Percentiles rank a stretch among this genome's conserved stretches.
Conservation (phyloP, 2,888 invertebrate species). For the Polia nebulosa region DNA sequence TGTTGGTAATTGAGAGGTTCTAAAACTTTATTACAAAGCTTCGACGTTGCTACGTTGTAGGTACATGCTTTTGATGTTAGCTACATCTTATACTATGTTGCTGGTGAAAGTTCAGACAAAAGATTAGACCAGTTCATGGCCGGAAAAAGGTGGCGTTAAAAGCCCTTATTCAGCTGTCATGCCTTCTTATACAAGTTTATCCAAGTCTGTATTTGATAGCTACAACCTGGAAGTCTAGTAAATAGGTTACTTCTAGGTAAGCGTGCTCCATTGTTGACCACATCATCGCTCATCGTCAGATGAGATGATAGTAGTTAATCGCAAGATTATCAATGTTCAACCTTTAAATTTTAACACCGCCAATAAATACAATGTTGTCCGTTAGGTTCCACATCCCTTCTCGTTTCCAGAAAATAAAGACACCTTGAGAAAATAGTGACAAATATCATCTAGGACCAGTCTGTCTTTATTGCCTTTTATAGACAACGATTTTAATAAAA, state of each 20-base stretch:
- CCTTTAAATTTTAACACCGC: too few relatives aligned
- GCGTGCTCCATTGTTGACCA: too few relatives aligned
- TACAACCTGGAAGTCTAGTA: too few relatives aligned
- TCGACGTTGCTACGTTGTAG: conserved; percentile 54
- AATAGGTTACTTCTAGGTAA: too few relatives aligned
- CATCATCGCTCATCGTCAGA: too few relatives aligned
- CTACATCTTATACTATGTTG: conserved; percentile 3
- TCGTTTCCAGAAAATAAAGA: not conserved
- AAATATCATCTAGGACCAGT: conserved; percentile 4
- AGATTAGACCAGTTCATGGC: conserved; percentile 3
- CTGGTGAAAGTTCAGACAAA: conserved; percentile 13
- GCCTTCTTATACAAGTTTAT: not conserved
- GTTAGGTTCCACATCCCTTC: not conserved
- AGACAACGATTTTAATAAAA: conserved; percentile 12
- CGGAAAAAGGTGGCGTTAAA: not conserved
- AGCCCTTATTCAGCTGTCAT: not conserved
- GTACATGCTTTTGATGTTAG: conserved; percentile 44
- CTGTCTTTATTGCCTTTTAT: not conserved
- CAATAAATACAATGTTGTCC: not conserved
- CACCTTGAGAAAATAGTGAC: conserved; percentile 13
- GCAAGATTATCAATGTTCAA: too few relatives aligned
- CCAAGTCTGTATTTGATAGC: too few relatives aligned
- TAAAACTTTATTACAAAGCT: conserved; percentile 78
- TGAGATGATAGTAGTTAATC: too few relatives aligned
- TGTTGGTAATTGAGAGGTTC: conserved; percentile 87